Percentiles rank a stretch among this genome's conserved stretches.
These are phyloP conservation scores for Murina feae DNA, from an alignment of 2,113 vertebrate genomes.

Conservation along the genomic window DNA sequence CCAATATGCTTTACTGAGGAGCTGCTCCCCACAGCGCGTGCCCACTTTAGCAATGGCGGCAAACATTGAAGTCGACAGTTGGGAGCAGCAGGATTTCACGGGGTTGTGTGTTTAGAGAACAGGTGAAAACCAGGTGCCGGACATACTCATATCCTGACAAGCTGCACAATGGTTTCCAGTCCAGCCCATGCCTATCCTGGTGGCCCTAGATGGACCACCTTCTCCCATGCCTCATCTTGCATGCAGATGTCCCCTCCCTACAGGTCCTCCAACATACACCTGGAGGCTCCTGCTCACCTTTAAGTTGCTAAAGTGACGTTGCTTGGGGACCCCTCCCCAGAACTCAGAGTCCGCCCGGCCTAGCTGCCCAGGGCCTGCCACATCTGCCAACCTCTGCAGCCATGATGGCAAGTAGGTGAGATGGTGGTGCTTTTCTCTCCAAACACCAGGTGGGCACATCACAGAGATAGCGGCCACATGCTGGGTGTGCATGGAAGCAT, in stretches of 20 bases:
- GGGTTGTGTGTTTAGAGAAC: too few species aligned
- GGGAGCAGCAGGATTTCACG: background rate
- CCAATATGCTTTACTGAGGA: background rate
- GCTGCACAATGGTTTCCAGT: background rate
- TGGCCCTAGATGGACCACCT: background rate
- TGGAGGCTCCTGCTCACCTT: background rate
- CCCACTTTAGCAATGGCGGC: background rate
- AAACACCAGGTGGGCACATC: background rate
- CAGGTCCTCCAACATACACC: background rate
- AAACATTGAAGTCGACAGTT: background rate
- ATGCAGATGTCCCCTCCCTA: background rate
- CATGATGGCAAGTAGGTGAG: background rate
- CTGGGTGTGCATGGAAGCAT: background rate
- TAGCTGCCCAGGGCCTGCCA: background rate
- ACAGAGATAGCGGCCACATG: background rate
- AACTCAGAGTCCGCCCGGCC: background rate
- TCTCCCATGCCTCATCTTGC: background rate
- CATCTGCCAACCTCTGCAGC: background rate
- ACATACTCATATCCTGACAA: background rate
- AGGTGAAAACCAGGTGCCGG: background rate
- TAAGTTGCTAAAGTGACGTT: background rate
- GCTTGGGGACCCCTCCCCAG: background rate
- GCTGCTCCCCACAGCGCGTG: too few species aligned
- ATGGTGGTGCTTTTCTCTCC: background rate
- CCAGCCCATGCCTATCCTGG: background rate